Conservation (phyloP, 37 sponge, comb jelly and placozoan genomes). For the Theonella swinhoei region DNA sequence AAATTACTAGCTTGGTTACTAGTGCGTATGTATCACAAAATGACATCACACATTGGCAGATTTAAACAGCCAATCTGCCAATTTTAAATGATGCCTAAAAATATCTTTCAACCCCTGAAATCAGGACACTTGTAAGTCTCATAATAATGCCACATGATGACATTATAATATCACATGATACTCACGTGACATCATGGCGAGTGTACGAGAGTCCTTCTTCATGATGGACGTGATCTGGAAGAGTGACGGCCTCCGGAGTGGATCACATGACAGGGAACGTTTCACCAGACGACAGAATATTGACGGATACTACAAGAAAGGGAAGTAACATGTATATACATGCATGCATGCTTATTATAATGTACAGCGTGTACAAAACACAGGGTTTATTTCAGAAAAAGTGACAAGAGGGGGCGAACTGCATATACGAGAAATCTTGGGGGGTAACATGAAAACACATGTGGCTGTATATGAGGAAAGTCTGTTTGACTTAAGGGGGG, state of each 20-base stretch:
- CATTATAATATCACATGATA: background rate
- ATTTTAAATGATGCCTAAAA: no score
- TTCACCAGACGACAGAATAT: conserved; percentile 52
- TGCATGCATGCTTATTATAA: background rate
- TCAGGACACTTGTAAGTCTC: background rate
- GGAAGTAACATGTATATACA: no score
- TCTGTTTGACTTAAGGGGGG: no score
- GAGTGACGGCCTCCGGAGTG: conserved; percentile 44
- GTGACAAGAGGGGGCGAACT: no score
- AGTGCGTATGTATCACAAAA: no score
- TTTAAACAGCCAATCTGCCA: no score
- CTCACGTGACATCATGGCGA: conserved; percentile 40
- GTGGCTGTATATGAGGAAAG: no score
- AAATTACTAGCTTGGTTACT: no score
- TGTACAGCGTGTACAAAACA: background rate
- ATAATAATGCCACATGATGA: background rate
- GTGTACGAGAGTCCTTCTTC: conserved; percentile 31
- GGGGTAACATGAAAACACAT: no score
- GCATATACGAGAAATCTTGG: no score
- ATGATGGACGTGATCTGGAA: conserved; percentile 45
- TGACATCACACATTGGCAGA: no score
- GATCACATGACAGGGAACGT: conserved; percentile 52
- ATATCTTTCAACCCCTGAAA: background rate
- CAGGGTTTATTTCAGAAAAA: no score
- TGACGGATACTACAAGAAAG: conserved; percentile 27